Conservation (phyloP, 1,140 invertebrate genomes). For the Triops longicaudatus region DNA sequence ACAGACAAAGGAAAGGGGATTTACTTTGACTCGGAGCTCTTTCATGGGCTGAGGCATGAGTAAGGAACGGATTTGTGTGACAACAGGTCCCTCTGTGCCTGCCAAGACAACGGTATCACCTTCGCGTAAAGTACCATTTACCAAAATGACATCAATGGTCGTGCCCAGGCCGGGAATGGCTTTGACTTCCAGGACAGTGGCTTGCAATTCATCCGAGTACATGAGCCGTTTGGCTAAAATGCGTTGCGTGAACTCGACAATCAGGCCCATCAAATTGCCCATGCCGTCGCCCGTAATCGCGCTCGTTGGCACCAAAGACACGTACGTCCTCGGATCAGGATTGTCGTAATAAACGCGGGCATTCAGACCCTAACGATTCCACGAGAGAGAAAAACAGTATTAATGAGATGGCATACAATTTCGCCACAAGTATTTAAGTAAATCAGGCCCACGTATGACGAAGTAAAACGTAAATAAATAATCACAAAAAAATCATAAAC, state of each 20-base stretch:
- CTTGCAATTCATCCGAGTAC: constrained; percentile 81
- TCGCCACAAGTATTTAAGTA: too few relatives aligned
- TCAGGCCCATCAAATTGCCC: constrained; percentile 90
- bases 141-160: constrained; percentile 96
- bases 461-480: too few relatives aligned
- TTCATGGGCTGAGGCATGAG: constrained; percentile 96
- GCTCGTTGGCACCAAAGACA: constrained; percentile 95
- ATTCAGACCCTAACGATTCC: constrained; percentile 63
- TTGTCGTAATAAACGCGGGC: constrained; percentile 93
- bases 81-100: constrained; percentile 95
- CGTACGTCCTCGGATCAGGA: constrained; percentile 81
- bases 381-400: too few relatives aligned
- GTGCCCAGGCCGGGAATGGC: constrained; percentile 90
- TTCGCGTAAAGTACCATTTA: constrained; percentile 87
- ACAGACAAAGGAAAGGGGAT: constrained; percentile 28
- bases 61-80: constrained; percentile 92
- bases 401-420: too few relatives aligned
- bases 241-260: constrained; percentile 85
- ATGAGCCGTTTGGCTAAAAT: constrained; percentile 81
- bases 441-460: too few relatives aligned
- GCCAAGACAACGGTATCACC: constrained; percentile 92
- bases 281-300: constrained; percentile 96
- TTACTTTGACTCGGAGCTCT: constrained; percentile 92
- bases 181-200: constrained; percentile 98
- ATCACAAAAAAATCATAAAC: too few relatives aligned